Evolutionary conservation across 2,113 vertebrate genomes (phyloP).

Genomic region (Osmerus eperlanus): DNA sequence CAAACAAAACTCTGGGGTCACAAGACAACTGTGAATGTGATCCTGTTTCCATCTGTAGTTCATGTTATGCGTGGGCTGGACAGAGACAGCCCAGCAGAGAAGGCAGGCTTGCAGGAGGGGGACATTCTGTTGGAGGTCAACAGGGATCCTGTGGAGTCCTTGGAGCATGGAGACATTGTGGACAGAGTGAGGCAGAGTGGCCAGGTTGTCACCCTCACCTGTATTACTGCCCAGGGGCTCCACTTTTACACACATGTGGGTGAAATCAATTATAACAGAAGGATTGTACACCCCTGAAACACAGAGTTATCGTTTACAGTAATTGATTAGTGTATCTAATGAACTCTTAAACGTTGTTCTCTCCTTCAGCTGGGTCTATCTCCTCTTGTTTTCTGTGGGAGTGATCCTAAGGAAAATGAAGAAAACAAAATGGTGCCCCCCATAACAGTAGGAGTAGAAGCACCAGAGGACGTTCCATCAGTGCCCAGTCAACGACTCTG

Average conservation of each 20-base stretch:
- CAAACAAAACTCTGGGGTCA: neutral
- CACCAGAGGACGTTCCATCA: constrained; percentile 14
- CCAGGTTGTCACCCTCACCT: constrained; percentile 71
- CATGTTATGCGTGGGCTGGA: constrained; percentile 84
- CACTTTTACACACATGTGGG: constrained; percentile 83
- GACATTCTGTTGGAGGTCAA: constrained; percentile 89
- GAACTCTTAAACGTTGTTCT: neutral
- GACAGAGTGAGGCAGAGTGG: constrained; percentile 74
- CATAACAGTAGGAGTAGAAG: constrained; percentile 11
- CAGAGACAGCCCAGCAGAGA: constrained; percentile 75
- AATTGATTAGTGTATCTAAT: neutral
- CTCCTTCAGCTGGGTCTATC: constrained; percentile 81
- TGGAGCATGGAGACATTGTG: constrained; percentile 80
- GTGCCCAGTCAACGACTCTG: constrained; percentile 51
- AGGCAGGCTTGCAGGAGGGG: constrained; percentile 83
- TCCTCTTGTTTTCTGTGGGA: constrained; percentile 80
- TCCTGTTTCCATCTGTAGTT: constrained; percentile 55
- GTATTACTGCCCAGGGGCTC: constrained; percentile 74
- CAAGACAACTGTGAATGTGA: too few relatives aligned
- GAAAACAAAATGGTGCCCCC: constrained; percentile 20
- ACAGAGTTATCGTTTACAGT: neutral
- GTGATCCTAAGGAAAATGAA: constrained; percentile 33
- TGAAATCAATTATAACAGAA: neutral
- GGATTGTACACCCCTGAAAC: neutral
- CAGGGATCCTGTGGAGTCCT: constrained; percentile 76